A percentile compares a stretch with the other conserved stretches of the same genome.
These are phyloP conservation scores for Eumacrocentrus americanus DNA, from an alignment of 2,888 invertebrate species.

Conservation along the genomic window DNA sequence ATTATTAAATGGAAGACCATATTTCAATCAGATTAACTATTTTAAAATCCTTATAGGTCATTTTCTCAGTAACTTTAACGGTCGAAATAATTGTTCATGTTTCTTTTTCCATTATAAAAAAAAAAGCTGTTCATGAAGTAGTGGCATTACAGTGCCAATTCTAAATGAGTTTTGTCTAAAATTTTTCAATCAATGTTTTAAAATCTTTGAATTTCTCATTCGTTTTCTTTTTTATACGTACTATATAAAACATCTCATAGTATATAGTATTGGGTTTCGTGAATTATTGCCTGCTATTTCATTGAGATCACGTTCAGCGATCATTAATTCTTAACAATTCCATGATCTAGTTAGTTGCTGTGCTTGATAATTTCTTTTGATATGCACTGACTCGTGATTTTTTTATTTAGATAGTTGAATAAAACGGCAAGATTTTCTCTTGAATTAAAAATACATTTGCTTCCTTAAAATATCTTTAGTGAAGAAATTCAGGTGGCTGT, in stretches of 20 bases:
- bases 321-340: background rate
- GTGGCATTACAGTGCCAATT: background rate
- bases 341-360: background rate
- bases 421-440: background rate
- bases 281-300: slow-evolving; percentile 26
- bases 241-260: background rate
- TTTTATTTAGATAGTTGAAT: background rate
- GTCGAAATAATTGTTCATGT: slow-evolving; percentile 11
- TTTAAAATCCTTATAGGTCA: background rate
- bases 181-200: background rate
- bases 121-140: too few species aligned
- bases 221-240: background rate
- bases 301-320: slow-evolving; percentile 10
- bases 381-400: slow-evolving; percentile 3
- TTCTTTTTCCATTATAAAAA: slow-evolving; percentile 13
- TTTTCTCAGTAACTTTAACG: background rate
- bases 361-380: background rate
- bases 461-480: background rate
- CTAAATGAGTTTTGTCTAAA: background rate
- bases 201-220: background rate
- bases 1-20: slow-evolving; percentile 50
- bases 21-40: slow-evolving; percentile 42
- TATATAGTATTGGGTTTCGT: background rate
- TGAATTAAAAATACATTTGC: background rate
- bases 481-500: background rate